Evolutionary conservation across 2,888 invertebrate species (phyloP).

Genomic region (Linnaemya vulpina): DNA sequence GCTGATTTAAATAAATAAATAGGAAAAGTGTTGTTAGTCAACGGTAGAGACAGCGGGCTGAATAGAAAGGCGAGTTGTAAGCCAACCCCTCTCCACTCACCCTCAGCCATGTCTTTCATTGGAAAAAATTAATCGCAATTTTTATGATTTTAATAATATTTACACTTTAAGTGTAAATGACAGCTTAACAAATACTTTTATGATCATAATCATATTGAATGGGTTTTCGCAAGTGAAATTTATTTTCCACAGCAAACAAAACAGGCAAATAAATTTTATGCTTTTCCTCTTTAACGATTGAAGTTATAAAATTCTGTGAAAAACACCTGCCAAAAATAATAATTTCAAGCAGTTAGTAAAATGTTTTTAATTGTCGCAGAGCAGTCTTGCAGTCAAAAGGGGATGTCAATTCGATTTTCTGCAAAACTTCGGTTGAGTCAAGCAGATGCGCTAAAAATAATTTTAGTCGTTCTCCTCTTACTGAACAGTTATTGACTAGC

Average conservation of each 20-base stretch:
- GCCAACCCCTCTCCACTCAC: conserved; percentile 23
- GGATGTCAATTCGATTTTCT: too few relatives aligned
- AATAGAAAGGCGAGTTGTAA: background rate
- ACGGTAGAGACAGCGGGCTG: conserved; percentile 21
- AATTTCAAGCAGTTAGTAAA: background rate
- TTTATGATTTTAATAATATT: conserved; percentile 80
- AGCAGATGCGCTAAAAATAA: too few relatives aligned
- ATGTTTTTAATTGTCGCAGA: background rate
- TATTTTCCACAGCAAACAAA: conserved; percentile 29
- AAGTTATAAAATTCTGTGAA: conserved; percentile 43
- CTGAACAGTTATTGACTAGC: too few relatives aligned
- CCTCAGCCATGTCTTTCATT: conserved; percentile 16
- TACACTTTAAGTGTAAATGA: conserved; percentile 74
- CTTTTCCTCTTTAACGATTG: conserved; percentile 57
- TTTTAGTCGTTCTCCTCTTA: too few relatives aligned
- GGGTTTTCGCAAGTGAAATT: conserved; percentile 47
- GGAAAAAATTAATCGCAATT: conserved; percentile 69
- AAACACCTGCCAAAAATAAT: conserved; percentile 58
- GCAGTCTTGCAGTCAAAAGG: too few relatives aligned
- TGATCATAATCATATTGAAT: conserved; percentile 73
- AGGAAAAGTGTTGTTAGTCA: conserved; percentile 72
- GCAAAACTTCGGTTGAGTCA: too few relatives aligned
- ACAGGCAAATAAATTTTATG: conserved; percentile 19
- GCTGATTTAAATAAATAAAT: conserved; percentile 11
- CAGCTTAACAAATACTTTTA: conserved; percentile 75